phyloP scores from a whole-genome alignment of 2,113 vertebrate genomes.

The Rhadina sibilatrix region DNA sequence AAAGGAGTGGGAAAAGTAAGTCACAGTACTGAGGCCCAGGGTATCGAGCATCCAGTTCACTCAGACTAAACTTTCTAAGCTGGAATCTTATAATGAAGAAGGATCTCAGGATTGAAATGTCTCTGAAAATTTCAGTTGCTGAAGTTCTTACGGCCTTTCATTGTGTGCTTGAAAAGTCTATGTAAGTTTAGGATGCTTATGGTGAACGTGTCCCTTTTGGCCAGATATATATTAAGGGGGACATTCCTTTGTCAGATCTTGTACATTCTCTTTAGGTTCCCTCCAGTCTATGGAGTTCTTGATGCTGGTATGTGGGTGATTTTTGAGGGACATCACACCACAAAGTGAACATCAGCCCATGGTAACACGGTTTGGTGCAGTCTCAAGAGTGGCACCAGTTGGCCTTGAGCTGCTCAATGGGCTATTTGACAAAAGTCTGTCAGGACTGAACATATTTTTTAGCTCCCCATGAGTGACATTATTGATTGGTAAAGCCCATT shows the following conservation, averaged over 20 bases:
- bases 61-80: neutral
- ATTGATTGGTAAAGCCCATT: neutral
- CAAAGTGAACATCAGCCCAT: neutral
- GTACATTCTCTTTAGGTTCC: neutral
- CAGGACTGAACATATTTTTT: neutral
- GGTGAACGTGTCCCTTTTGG: neutral
- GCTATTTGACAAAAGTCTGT: conserved; percentile 9
- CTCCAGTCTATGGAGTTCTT: neutral
- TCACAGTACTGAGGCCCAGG: neutral
- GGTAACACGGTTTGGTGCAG: neutral
- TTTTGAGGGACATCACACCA: neutral
- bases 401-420: neutral
- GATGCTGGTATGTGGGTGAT: neutral
- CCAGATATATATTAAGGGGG: rapidly evolving
- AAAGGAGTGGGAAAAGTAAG: conserved; percentile 1
- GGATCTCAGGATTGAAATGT: neutral
- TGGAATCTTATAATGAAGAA: neutral
- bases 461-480: neutral
- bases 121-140: neutral
- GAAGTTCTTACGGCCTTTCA: neutral
- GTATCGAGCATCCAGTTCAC: neutral
- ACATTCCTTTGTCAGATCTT: neutral
- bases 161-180: neutral
- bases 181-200: neutral
- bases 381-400: neutral